These are phyloP conservation scores for Plodia interpunctella DNA, from an alignment of 1,140 invertebrate genomes.

Conservation along the genomic window DNA sequence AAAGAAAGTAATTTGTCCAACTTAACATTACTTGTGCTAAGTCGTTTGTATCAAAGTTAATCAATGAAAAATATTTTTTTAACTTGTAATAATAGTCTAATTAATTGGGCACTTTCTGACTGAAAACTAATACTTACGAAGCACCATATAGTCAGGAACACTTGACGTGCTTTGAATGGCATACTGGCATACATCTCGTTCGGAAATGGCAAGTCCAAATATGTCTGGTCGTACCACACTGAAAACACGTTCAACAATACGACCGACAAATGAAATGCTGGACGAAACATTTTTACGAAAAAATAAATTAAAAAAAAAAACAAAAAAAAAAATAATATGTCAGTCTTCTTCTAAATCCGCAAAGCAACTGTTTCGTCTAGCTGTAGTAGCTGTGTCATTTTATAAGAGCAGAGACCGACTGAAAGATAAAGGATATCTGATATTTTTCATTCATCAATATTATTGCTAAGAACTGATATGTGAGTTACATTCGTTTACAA, in stretches of 20 bases:
- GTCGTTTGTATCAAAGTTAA: too few relatives aligned
- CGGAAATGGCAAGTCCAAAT: constrained; percentile 44
- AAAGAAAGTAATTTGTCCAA: too few relatives aligned
- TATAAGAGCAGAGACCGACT: background rate
- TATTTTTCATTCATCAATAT: background rate
- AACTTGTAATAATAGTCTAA: too few relatives aligned
- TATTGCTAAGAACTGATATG: too few relatives aligned
- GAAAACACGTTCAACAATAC: constrained; percentile 11
- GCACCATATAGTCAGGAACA: constrained; percentile 60
- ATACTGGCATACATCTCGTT: constrained; percentile 33
- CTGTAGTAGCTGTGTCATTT: background rate
- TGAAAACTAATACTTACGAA: constrained; percentile 42
- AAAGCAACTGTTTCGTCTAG: background rate
- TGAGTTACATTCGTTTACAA: too few relatives aligned
- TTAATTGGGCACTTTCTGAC: too few relatives aligned
- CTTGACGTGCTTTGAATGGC: constrained; percentile 29
- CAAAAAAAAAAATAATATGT: background rate
- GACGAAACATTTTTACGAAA: constrained; percentile 6
- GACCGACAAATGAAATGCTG: constrained; percentile 10
- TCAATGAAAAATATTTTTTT: too few relatives aligned
- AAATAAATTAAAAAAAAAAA: background rate
- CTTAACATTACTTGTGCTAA: too few relatives aligned
- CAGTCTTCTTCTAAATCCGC: background rate
- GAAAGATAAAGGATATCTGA: background rate
- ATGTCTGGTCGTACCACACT: constrained; percentile 53